Base-by-base conservation (phyloP, 2,888 invertebrate species). In the Celastrina argiolus region DNA sequence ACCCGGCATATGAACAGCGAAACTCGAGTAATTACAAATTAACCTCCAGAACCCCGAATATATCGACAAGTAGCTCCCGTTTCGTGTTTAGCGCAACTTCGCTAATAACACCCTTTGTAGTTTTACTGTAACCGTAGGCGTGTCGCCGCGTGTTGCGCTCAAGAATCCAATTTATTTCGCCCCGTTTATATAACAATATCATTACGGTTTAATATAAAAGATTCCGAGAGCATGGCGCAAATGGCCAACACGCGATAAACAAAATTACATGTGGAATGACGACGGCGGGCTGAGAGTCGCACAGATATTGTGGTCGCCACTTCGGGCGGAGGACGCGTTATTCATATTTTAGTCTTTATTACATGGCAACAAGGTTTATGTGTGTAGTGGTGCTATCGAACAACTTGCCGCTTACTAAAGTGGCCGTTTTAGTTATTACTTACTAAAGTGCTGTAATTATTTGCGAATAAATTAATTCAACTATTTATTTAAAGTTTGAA, bases 201-300 rank as follows among this genome's bases (percentile, higher is more conserved):
- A 36, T 61, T 61, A 39, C 22, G 22, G 18, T 61, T 59, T 34
- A 59, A 59, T 34, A 61, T 36, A 39, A 61, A 56, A 56, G 14
- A 61, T 61, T 39, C 61, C 12, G 18, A 36, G 39, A 58, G 8
- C 8, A n/a, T 31, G 61, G 22, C 36, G 18, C 61, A 14, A 61
- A 36, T 14, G 22, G 18, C 58, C n/a, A n/a, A n/a, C 58, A 58
- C 58, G 58, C 68, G 68, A 66, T 72, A 68, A 72, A 71, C 67
- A 71, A 73, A 69, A 74, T 72, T 70, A 71, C 70, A 69, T 70
- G 69, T 71, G 66, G 70, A 73, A 72, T 71, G 73, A 69, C 61
- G 69, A 68, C 69, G 66, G 58, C 67, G 71, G 70, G 64, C 69
- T 73, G 65, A 64, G 68, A 73, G 67, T 72, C 69, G 69, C 69